Conservation (phyloP, 2,797 vertebrate genomes). For the Lagocephalus sceleratus region DNA sequence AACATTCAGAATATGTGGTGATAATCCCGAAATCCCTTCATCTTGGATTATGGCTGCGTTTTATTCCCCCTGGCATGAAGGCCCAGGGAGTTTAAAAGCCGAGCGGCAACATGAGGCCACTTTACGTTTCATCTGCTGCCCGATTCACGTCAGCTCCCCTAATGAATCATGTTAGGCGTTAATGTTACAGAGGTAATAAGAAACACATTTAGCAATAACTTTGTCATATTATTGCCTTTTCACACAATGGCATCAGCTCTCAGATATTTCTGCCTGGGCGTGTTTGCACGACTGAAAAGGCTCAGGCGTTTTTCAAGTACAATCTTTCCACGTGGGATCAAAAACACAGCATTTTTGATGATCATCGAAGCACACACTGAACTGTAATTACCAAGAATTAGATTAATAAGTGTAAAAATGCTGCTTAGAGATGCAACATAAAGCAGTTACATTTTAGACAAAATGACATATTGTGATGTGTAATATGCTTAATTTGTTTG, state of each 20-base stretch:
- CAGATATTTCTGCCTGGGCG: slow-evolving; percentile 22
- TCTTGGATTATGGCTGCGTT: slow-evolving; percentile 45
- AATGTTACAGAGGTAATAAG: slow-evolving; percentile 33
- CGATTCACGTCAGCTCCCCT: slow-evolving; percentile 19
- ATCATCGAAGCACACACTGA: too few relatives aligned
- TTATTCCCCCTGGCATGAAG: slow-evolving; percentile 53
- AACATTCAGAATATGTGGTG: slow-evolving; percentile 39
- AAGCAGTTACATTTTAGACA: too few relatives aligned
- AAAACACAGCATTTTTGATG: too few relatives aligned
- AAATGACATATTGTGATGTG: too few relatives aligned
- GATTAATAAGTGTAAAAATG: too few relatives aligned
- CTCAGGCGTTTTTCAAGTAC: neutral
- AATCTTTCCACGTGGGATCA: too few relatives aligned
- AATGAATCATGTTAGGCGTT: slow-evolving; percentile 25
- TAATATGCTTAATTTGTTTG: too few relatives aligned
- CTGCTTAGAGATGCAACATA: too few relatives aligned
- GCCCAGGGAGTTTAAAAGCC: slow-evolving; percentile 18
- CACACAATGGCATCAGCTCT: slow-evolving; percentile 36
- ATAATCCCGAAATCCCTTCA: slow-evolving; percentile 57
- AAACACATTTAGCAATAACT: slow-evolving; percentile 46
- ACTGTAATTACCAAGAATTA: too few relatives aligned
- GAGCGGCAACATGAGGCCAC: neutral
- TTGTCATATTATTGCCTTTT: slow-evolving; percentile 28
- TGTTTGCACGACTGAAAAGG: neutral
- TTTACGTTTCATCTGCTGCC: slow-evolving; percentile 48